Conservation (phyloP, 2,113 vertebrate species). For the Perca schrenkii region DNA sequence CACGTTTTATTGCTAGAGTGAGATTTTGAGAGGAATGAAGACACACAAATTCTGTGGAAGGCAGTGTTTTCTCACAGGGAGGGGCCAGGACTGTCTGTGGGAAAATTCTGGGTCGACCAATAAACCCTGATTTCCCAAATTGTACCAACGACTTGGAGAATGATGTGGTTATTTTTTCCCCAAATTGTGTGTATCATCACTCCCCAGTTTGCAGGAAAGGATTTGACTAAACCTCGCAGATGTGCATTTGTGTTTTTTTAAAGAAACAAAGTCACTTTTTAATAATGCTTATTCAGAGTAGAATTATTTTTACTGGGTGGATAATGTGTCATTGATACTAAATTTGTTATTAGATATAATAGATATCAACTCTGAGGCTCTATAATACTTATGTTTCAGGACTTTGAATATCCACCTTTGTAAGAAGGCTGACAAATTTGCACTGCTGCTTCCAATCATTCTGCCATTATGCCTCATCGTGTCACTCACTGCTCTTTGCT, state of each 20-base stretch:
- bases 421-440: slow-evolving; percentile 11
- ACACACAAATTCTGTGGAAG: not conserved
- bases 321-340: not conserved
- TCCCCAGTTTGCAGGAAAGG: slow-evolving; percentile 1
- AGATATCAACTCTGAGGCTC: not conserved
- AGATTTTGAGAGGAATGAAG: slow-evolving; percentile 27
- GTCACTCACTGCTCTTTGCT: slow-evolving; percentile 56
- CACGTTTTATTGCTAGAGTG: not conserved
- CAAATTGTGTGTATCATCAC: slow-evolving; percentile 28
- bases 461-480: slow-evolving; percentile 54
- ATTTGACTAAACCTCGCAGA: not conserved
- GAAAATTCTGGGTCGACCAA: slow-evolving; percentile 43
- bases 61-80: slow-evolving; percentile 34
- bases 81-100: slow-evolving; percentile 26
- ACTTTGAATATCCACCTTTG: slow-evolving; percentile 27
- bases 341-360: not conserved
- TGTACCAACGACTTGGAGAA: slow-evolving; percentile 32
- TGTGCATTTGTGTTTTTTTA: not conserved
- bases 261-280: not conserved
- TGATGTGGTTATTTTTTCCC: slow-evolving; percentile 33
- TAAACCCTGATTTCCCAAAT: slow-evolving; percentile 43
- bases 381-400: not conserved
- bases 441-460: slow-evolving; percentile 30
- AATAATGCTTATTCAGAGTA: not conserved
- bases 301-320: not conserved